Base-by-base conservation (phyloP, 2,888 invertebrate species). In the Dryococelus australis region DNA sequence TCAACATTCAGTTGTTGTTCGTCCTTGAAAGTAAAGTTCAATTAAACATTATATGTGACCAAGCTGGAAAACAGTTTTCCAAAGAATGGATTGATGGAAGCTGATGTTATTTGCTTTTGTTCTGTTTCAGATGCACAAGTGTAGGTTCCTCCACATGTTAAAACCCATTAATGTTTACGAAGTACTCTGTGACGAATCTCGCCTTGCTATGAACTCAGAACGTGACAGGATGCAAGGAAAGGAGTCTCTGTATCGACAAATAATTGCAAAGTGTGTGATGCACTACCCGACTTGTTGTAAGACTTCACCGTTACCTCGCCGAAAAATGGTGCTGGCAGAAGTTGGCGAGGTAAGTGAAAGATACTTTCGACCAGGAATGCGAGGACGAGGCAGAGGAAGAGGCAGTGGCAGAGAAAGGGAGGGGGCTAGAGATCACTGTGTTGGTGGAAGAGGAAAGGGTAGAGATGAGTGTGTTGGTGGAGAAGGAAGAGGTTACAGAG, bases 91-190 rank as follows among this genome's bases (percentile, higher is more conserved):
- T 35, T 35, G 35, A 35, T 35, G 35, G 35, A 35, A 35, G 35
- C 35, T 35, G 35, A 35, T 35, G 35, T 35, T 16, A 47, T 47
- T 47, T 47, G 47, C 16, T 47, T 3, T 65, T 9, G 16, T 79
- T 47, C 47, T 43, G 80, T 86, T 86, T 81, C 86, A 86, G 86
- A 47, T 6, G 43, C 80, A 80, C 80, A 86, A 86, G 51, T 80
- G 80, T 65, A 47, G 0, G 9, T 86, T 86, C 47, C 27, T 86
- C 9, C 80, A 1, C 47, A 86, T 86, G 86, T 43, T 27, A 43
- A 81, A 43, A 43, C 86, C 86, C 0, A 20, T 65, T n/a, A 65
- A 65, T n/a, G 65, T 65, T 2, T 65, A 65, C n/a, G 65, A 65
- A n/a, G n/a, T 65, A 6, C 65, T 65, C 24, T 65, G 65, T 20